Conservation (phyloP, 1,140 invertebrate species). For the Dysdera silvatica region DNA sequence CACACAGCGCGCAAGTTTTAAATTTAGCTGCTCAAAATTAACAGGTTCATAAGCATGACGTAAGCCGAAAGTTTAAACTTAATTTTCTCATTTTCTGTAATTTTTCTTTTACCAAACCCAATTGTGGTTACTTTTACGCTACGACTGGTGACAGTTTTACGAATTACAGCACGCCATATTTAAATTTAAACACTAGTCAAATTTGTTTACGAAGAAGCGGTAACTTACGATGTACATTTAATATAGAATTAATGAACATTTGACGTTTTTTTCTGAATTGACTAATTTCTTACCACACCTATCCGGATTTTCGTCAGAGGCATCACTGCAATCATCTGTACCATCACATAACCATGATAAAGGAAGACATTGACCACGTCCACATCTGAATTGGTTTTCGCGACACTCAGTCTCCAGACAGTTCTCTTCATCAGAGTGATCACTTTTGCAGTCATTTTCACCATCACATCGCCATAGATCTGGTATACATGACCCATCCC, state of each 20-base stretch:
- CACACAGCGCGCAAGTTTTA: too few relatives aligned
- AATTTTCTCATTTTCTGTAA: too few relatives aligned
- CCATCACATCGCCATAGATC: constrained; percentile 41
- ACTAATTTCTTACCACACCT: background rate
- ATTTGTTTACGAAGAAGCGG: too few relatives aligned
- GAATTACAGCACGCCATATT: too few relatives aligned
- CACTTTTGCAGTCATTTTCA: constrained; percentile 49
- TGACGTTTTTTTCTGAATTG: background rate
- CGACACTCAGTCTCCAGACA: constrained; percentile 37
- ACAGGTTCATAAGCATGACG: too few relatives aligned
- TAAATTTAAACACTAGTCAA: too few relatives aligned
- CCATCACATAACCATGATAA: constrained; percentile 30
- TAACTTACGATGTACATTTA: too few relatives aligned
- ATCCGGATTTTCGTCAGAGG: constrained; percentile 32
- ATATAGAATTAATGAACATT: background rate
- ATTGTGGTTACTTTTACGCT: too few relatives aligned
- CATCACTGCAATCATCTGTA: constrained; percentile 29
- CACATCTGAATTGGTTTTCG: constrained; percentile 53
- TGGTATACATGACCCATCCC: constrained; percentile 40
- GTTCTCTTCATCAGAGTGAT: constrained; percentile 45
- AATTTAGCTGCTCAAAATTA: too few relatives aligned
- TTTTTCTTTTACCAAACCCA: too few relatives aligned
- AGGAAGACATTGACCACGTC: constrained; percentile 56
- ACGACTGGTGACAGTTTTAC: too few relatives aligned
- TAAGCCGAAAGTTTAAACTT: too few relatives aligned